Base-by-base conservation (phyloP, 2,113 vertebrate species). In the Gasterosteus nipponicus region DNA sequence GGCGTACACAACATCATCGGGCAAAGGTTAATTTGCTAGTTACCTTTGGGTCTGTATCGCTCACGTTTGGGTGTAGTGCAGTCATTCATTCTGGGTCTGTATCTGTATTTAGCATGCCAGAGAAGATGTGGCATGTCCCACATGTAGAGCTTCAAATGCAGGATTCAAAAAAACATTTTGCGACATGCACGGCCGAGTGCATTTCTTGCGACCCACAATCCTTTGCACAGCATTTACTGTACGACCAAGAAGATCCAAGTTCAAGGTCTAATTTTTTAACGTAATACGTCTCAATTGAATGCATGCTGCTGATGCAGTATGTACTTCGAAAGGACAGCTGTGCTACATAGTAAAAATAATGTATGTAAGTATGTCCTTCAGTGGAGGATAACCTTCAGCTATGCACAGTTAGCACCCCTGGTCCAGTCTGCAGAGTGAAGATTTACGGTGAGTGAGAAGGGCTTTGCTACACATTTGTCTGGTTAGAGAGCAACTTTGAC, bases 371-470 rank as follows among this genome's bases (percentile, higher is more conserved):
- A 49, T 49, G 47, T 49, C 18, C 19, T 19, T 7, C 47, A 19
- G 47, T 16, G 47, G 3, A 53, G 49, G 19, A 53, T 53, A 53
- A 53, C 47, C 44, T 51, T 51, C 47, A 47, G 46, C 46, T 47
- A 9, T 64, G 75, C 66, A 72, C 14, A 16, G 16, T 72, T 78
- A 46, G 59, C 51, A 59, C 58, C 69, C 69, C 65, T 67, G 41
- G 26, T 44, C 59, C 56, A 26, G 56, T 16, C 56, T 64, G 39
- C 64, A 72, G 63, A 19, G 54, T 46, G 54, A 66, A 69, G 66
- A 58, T 72, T 35, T 3, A 29, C 31, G 49, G 16, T 75, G 70
- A 74, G 58, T 60, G 19, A 63, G 19, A 44, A 72, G 29, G 35
- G 38, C 19, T 72, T 47, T 35, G 59, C 61, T 47, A 26, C 22